Evolutionary conservation across 2,888 invertebrate species (phyloP), one percentile per base, ranked within the genome.

Genomic region (Metalampra italica): DNA sequence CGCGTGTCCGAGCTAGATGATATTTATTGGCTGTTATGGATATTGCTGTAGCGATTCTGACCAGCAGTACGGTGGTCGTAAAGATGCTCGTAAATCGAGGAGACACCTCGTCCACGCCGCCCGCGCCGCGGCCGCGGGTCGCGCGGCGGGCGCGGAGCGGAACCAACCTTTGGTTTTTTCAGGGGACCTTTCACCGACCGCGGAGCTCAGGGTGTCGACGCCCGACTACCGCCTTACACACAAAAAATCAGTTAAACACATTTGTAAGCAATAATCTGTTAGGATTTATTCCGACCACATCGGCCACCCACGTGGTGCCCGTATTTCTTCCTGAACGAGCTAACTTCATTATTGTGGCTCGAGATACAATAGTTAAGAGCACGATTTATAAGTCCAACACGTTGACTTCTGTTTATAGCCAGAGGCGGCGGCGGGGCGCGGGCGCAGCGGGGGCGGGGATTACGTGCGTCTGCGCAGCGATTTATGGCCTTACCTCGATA

Each of bases 381-480:
- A 87, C 84, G 87, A 89, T 89, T 88, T 89, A 89, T 89, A 86
- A 84, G 86, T 82, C 82, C 79, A 82, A 88, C 88, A 89, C 87
- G 89, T 85, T 87, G 88, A 88, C 89, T 88, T 86, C 89, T 89
- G 89, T 88, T 89, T 88, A 87, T 88, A 85, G 86, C 84, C 77
- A 74, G 78, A 74, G 80, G 84, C 78, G 78, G 75, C 74, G 80
- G 84, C 78, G 78, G 75, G 75, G 69, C 68, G 78, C 73, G 69
- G 68, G 76, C 72, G 75, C 77, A 75, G 82, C 80, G 83, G 84
- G 83, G 84, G 81, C 78, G 81, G 79, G 81, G 85, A 83, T 84
- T 83, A 84, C 72, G 70, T 80, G 84, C 84, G 86, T 71, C 80
- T 79, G 87, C 80, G 81, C 82, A 83, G 75, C 76, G 87, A 89